Evolutionary conservation across 2,888 invertebrate species (phyloP).

Genomic region (Syrista parreyssii): DNA sequence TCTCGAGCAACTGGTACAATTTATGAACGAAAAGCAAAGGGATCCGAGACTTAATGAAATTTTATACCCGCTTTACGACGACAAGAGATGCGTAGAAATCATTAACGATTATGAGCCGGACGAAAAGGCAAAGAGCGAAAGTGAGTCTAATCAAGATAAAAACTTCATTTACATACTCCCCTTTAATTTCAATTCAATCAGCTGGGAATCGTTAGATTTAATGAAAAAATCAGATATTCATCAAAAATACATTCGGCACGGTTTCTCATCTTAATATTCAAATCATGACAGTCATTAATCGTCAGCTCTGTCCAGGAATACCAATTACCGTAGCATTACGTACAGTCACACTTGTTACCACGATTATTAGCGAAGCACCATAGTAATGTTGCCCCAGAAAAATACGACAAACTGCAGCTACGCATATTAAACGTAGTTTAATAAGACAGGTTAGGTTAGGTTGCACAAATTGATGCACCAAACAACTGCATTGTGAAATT

Average conservation of each 20-base stretch:
- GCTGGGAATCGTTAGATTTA: slow-evolving; percentile 1
- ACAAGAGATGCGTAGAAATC: slow-evolving; percentile 71
- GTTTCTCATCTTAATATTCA: neutral
- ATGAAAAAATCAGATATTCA: neutral
- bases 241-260: neutral
- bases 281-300: neutral
- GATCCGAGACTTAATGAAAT: slow-evolving; percentile 79
- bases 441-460: no score
- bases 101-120: slow-evolving; percentile 72
- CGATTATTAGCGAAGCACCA: neutral
- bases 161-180: neutral
- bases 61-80: slow-evolving; percentile 74
- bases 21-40: slow-evolving; percentile 75
- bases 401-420: neutral
- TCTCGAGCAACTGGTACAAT: slow-evolving; percentile 68
- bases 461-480: neutral
- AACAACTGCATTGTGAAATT: neutral
- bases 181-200: neutral
- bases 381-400: neutral
- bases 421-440: neutral
- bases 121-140: slow-evolving; percentile 65
- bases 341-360: neutral
- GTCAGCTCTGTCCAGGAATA: neutral
- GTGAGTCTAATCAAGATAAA: slow-evolving; percentile 50
- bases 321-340: neutral